Conservation (phyloP, 2,113 vertebrate species). For the Phocoena sinus region DNA sequence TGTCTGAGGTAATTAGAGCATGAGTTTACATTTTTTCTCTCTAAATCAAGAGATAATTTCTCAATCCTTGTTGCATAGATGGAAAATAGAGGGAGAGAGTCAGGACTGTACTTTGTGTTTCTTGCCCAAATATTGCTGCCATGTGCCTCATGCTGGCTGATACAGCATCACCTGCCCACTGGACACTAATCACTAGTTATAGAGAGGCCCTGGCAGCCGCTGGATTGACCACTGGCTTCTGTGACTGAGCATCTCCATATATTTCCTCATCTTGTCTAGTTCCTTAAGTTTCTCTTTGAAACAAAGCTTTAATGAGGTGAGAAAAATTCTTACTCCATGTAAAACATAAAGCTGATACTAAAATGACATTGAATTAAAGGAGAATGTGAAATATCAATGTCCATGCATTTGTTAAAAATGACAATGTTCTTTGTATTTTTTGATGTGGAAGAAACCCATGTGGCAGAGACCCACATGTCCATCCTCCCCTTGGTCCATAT, state of each 20-base stretch:
- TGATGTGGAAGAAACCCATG: neutral
- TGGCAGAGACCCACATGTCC: neutral
- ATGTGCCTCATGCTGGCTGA: neutral
- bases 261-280: neutral
- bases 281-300: neutral
- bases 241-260: neutral
- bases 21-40: neutral
- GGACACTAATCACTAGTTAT: neutral
- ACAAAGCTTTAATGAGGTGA: neutral
- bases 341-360: neutral
- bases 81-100: neutral
- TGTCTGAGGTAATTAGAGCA: neutral
- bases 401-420: neutral
- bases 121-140: neutral
- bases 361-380: neutral
- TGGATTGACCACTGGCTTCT: neutral
- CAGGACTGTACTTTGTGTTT: neutral
- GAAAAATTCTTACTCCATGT: neutral
- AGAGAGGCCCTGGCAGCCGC: neutral
- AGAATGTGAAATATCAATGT: neutral
- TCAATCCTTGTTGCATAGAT: neutral
- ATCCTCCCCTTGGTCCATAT: neutral
- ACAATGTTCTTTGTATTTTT: neutral
- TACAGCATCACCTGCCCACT: neutral
- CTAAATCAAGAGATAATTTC: neutral